These are phyloP conservation scores for Cydia pomonella DNA, from an alignment of 1,140 invertebrate genomes.

Conservation along the genomic window DNA sequence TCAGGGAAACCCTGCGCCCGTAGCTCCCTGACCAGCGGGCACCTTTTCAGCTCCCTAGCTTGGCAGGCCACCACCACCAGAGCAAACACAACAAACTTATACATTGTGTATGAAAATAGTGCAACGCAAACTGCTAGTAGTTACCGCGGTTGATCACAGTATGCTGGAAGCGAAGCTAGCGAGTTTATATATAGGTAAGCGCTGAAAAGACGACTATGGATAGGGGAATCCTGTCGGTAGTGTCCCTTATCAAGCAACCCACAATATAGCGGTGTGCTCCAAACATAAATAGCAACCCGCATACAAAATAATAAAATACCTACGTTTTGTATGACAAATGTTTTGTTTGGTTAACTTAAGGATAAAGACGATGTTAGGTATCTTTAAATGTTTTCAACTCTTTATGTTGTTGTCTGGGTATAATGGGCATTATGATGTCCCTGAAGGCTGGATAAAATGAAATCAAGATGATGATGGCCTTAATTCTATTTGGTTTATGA, in stretches of 20 bases:
- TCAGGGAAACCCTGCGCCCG: conserved; percentile 40
- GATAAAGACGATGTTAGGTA: neutral
- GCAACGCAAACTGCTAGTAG: neutral
- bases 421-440: neutral
- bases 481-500: no score
- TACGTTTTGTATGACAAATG: neutral
- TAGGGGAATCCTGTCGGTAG: conserved; percentile 19
- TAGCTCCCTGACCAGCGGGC: conserved; percentile 57
- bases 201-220: neutral
- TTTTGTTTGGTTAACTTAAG: neutral
- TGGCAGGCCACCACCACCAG: neutral
- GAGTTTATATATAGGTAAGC: conserved; percentile 14
- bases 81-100: conserved; percentile 10
- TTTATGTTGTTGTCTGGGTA: no score
- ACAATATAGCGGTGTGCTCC: neutral
- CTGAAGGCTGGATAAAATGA: no score
- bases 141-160: neutral
- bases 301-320: neutral
- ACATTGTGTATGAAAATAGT: conserved; percentile 6
- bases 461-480: no score
- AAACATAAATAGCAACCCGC: neutral
- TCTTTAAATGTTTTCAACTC: no score
- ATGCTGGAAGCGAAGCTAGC: neutral
- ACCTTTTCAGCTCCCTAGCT: conserved; percentile 51
- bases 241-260: neutral